A percentile compares a stretch with the other conserved stretches of the same genome.
Conservation (phyloP, 2,113 vertebrate species). For the Phalacrocorax carbo region DNA sequence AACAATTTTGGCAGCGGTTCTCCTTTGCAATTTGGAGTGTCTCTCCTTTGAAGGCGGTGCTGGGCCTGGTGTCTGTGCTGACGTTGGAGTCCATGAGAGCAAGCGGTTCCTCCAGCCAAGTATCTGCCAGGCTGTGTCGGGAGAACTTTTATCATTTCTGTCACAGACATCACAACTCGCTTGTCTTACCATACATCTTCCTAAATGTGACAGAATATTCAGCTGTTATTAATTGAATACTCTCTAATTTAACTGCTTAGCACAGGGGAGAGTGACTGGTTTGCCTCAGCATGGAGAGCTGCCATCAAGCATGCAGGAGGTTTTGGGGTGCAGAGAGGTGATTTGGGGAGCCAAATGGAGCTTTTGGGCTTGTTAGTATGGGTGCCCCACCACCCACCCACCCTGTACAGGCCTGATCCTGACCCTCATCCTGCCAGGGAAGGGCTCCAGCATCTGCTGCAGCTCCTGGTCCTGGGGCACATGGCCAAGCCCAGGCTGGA, state of each 20-base stretch:
- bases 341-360: neutral
- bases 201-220: constrained; percentile 89
- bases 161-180: constrained; percentile 93
- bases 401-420: neutral
- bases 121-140: constrained; percentile 87
- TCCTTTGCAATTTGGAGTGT: constrained; percentile 29
- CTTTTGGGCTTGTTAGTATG: neutral
- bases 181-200: constrained; percentile 96
- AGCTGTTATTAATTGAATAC: constrained; percentile 96
- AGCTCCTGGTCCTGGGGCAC: neutral
- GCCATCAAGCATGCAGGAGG: neutral
- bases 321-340: neutral
- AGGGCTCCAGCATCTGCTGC: neutral
- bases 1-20: constrained; percentile 52
- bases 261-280: constrained; percentile 72
- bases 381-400: too few species aligned
- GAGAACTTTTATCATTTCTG: constrained; percentile 93
- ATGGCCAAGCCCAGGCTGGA: neutral
- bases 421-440: neutral
- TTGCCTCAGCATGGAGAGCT: constrained; percentile 70
- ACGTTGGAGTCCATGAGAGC: constrained; percentile 75
- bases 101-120: constrained; percentile 70
- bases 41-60: constrained; percentile 55
- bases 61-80: constrained; percentile 82
- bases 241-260: constrained; percentile 84